Evolutionary conservation across 2,797 vertebrate species (phyloP).

Genomic region (Thunnus albacares): DNA sequence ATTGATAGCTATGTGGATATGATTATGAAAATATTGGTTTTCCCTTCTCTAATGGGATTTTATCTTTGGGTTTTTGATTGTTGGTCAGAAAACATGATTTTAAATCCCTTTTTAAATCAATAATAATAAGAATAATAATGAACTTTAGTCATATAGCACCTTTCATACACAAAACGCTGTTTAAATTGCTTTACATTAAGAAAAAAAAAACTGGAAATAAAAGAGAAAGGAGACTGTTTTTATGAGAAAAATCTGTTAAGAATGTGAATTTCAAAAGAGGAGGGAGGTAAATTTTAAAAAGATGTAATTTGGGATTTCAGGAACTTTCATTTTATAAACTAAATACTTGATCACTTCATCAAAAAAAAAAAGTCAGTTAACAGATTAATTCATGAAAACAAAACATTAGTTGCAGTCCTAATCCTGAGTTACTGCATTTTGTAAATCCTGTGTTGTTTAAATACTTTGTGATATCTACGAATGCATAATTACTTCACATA

Average conservation of each 20-base stretch:
- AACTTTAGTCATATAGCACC: background rate
- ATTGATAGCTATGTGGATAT: background rate
- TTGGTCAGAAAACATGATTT: background rate
- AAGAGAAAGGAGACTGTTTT: background rate
- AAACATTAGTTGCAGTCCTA: background rate
- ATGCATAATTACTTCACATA: background rate
- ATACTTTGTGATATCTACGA: background rate
- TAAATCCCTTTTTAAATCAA: background rate
- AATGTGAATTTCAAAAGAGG: no score
- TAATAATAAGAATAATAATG: no score
- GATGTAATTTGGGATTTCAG: background rate
- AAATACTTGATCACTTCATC: background rate
- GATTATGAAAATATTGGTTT: background rate
- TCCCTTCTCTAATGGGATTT: background rate
- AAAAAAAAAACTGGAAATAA: background rate
- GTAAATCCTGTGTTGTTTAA: background rate
- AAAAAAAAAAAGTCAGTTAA: background rate
- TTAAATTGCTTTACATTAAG: background rate
- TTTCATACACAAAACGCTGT: background rate
- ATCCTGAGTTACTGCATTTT: background rate
- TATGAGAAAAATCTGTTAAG: no score
- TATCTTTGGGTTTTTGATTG: background rate
- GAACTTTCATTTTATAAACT: background rate
- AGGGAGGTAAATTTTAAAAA: background rate
- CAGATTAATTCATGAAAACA: background rate